These are phyloP conservation scores for Eueremaeus valkanovi DNA, from an alignment of 2,888 invertebrate species.

Conservation along the genomic window DNA sequence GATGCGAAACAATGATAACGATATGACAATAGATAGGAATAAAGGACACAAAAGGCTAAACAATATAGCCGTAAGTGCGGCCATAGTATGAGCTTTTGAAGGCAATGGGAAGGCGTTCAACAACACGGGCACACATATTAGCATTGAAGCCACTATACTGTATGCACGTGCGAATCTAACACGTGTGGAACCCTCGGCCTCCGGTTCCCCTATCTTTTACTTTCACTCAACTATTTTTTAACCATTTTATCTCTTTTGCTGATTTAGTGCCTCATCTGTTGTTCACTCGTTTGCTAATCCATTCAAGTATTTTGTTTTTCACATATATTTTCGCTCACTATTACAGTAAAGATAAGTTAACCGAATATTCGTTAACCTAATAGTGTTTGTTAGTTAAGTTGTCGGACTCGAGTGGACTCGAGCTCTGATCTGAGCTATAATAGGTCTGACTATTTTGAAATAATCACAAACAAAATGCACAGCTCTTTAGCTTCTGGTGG, in stretches of 20 bases:
- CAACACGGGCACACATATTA: neutral
- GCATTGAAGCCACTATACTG: neutral
- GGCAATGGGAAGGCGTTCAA: neutral
- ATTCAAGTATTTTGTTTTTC: slow-evolving; percentile 8
- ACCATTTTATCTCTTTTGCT: neutral
- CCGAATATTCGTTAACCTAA: too few species aligned
- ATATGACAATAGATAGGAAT: neutral
- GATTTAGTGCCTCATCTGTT: slow-evolving; percentile 27
- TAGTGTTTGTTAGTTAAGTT: neutral
- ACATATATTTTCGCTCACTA: neutral
- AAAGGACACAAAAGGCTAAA: neutral
- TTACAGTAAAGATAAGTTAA: neutral
- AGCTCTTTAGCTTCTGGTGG: too few species aligned
- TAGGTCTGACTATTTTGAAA: too few species aligned
- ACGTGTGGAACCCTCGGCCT: slow-evolving; percentile 11
- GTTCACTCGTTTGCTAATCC: neutral
- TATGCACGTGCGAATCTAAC: slow-evolving; percentile 29
- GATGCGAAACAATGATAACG: neutral
- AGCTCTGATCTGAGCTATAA: too few species aligned
- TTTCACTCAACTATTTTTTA: too few species aligned
- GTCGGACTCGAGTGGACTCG: neutral
- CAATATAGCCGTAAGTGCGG: neutral
- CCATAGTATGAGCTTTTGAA: neutral
- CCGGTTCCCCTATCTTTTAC: neutral
- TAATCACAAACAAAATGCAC: too few species aligned